Evolutionary conservation across 2,113 vertebrate genomes (phyloP), one percentile per base, ranked within the genome.

Genomic region (Corythoichthys haematopterus): DNA sequence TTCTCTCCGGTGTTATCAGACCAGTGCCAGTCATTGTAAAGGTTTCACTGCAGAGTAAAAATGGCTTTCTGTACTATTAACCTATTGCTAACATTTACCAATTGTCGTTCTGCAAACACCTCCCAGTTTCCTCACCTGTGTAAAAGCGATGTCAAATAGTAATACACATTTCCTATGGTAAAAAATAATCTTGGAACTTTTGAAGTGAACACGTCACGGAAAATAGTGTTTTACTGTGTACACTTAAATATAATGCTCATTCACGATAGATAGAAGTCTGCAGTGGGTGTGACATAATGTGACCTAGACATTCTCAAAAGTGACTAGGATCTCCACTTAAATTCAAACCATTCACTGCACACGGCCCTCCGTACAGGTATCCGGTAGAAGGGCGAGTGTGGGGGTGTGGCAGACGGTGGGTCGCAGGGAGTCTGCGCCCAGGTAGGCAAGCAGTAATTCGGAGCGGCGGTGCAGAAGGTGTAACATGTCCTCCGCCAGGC

Each of bases 401-500:
- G 65, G 45, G 0, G 79, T 65, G 0, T 76, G 76, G 4, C 92
- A 95, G 1, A 74, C 85, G 0, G 80, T 71, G 0, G 91, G 91
- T 0, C 77, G 66, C 45, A 89, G 84, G 0, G 87, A 80, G 33
- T 94, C 94, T 0, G 91, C 81, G 15, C 93, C 93, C 0, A 96
- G 85, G 40, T 92, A 96, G 14, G 92, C 91, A 75, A 91, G 68
- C 28, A 98, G 72, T 56, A 98, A 90, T 56, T 95, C 94, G 0
- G 92, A 93, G 82, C 93, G 94, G 0, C 93, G 87, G 45, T 92
- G 90, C 12, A 99, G 85, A 62, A 96, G 80, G 63, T 91, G 94
- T 9, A 93, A 85, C 33, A 96, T 93, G 74, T 98, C 96, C 73
- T 97, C 96, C 0, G 95, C 91, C 81, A 99, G 82, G 16, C 80